Evolutionary conservation across 2,888 invertebrate genomes (phyloP), one percentile per base, ranked within the genome.

Genomic region (Cerastoderma edule): DNA sequence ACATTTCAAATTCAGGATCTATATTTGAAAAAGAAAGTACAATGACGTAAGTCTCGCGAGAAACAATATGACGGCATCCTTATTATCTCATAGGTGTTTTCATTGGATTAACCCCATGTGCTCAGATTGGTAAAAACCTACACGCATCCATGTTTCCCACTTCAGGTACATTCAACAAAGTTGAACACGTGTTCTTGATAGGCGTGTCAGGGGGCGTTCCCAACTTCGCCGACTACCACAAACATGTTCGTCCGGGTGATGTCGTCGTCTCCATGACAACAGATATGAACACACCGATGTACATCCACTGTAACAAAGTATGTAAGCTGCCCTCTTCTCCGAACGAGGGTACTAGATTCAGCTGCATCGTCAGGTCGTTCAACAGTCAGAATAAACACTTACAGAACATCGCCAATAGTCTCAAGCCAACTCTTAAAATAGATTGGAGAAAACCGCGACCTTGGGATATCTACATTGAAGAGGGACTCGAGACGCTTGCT

Each of bases 171-270:
- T 99, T 99, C 94, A 98, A 97, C 93, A 89, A 92, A 69, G 97
- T 98, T 78, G 98, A 99, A 92, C 98, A 96, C 92, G 98, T 99
- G 27, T 96, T 99, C 90, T 93, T 99, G 80, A 97, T 99, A 46
- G 99, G 99, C 32, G 97, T 98, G 2, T 99, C 97, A 4, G 99
- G 99, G 13, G 99, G 98, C 1, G 98, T 99, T 54, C 98, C 99
- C 0, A 97, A 99, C 94, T 99, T 96, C 92, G 97, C 98, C 0
- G 98, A 99, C 93, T 97, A 96, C 92, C 95, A 95, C 84, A 96
- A 96, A 85, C 99, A 99, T 92, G 98, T 99, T 30, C 95, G 98
- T 30, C 94, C 98, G 27, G 99, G 93, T 16, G 92, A 93, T 72
- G 88, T 93, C 13, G 91, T 92, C 8, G 90, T 93, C 1, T 91